Evolutionary conservation across 2,113 vertebrate genomes (phyloP).

Genomic region (Tinamus guttatus): DNA sequence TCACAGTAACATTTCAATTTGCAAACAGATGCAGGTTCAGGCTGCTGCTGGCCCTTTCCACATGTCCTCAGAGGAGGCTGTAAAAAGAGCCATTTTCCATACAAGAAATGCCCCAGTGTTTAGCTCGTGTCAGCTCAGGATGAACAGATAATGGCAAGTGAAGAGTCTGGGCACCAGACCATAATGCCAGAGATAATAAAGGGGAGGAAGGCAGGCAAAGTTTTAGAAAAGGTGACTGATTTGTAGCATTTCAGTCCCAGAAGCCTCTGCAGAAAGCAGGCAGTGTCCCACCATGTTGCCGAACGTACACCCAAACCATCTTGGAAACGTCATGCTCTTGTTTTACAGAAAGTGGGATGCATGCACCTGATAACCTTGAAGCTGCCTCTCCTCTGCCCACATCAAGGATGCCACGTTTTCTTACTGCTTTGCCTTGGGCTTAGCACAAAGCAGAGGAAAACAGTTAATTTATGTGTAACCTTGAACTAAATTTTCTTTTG

Average conservation of each 20-base stretch:
- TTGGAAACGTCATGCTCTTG: not conserved
- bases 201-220: not conserved
- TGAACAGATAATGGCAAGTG: not conserved
- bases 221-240: not conserved
- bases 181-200: not conserved
- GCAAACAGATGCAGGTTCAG: not conserved
- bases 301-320: accelerated
- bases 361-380: not conserved
- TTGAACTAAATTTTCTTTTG: not conserved
- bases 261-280: not conserved
- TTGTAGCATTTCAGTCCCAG: not conserved
- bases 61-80: not conserved
- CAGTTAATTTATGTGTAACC: not conserved
- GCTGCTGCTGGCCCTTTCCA: not conserved
- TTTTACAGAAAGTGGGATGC: not conserved
- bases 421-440: not conserved
- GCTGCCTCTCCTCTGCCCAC: not conserved
- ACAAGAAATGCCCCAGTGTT: not conserved
- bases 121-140: not conserved
- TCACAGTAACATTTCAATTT: not conserved
- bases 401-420: not conserved
- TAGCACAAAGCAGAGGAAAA: accelerated
- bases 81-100: not conserved
- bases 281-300: accelerated
- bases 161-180: not conserved